A percentile compares a stretch with the other conserved stretches of the same genome.
Conservation (phyloP, 1,140 invertebrate species). For the Piezodorus guildinii region DNA sequence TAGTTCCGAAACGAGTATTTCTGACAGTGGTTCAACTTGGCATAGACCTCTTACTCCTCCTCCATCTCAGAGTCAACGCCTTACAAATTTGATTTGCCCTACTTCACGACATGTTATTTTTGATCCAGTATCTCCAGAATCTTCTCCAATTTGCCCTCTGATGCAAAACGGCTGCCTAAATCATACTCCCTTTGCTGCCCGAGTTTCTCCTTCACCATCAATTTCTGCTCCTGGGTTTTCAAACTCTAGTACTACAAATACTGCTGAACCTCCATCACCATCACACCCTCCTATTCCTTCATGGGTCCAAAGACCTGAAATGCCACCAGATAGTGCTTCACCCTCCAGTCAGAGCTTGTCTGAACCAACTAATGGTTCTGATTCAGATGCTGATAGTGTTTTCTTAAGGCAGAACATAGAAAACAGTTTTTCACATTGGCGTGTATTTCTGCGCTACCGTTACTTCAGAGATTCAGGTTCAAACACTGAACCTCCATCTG, state of each 20-base stretch:
- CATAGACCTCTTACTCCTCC: slow-evolving; percentile 13
- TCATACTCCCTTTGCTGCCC: no score
- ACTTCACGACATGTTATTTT: not conserved
- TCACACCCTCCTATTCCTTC: not conserved
- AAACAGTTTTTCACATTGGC: slow-evolving; percentile 5
- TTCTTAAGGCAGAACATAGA: not conserved
- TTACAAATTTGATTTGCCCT: not conserved
- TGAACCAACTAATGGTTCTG: slow-evolving; percentile 4
- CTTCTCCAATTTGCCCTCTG: not conserved
- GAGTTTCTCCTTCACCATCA: no score
- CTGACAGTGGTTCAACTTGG: slow-evolving; percentile 9
- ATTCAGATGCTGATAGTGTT: not conserved
- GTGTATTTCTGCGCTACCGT: slow-evolving; percentile 1
- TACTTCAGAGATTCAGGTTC: slow-evolving; percentile 9
- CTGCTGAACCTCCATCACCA: not conserved
- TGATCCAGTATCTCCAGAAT: not conserved
- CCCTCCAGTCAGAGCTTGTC: slow-evolving; percentile 2
- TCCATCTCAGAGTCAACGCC: slow-evolving; percentile 7
- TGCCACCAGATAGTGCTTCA: not conserved
- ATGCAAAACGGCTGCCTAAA: no score
- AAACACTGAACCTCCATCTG: slow-evolving; percentile 6
- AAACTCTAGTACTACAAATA: not conserved
- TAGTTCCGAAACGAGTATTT: slow-evolving; percentile 13
- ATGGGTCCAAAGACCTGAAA: not conserved
- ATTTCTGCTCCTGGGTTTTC: no score